phyloP scores from a whole-genome alignment of 2,797 vertebrate genomes.

The Setipinna tenuifilis region DNA sequence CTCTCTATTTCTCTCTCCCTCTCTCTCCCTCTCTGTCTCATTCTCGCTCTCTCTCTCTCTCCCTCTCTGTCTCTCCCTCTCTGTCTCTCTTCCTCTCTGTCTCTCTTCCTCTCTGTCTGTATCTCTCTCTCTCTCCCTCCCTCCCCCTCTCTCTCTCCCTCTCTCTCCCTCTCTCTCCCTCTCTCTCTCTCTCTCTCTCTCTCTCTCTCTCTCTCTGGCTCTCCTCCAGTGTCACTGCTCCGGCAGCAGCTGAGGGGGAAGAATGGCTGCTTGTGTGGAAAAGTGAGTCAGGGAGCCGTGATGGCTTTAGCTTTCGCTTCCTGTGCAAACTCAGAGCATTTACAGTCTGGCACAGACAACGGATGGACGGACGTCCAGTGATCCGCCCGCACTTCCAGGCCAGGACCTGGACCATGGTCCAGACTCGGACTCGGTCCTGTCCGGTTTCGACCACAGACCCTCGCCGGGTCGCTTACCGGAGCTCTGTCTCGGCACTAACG shows the following conservation, averaged over 20 bases:
- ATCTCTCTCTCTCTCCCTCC: too few species aligned
- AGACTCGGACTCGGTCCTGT: too few species aligned
- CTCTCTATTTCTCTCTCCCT: not conserved
- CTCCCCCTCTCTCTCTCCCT: not conserved
- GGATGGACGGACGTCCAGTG: too few species aligned
- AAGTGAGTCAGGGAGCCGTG: not conserved
- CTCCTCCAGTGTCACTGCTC: not conserved
- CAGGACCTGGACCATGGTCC: too few species aligned
- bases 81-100: not conserved
- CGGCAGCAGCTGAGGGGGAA: not conserved
- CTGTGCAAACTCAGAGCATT: not conserved
- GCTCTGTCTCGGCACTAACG: too few species aligned
- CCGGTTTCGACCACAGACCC: too few species aligned
- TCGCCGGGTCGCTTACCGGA: too few species aligned
- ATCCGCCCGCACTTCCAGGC: too few species aligned
- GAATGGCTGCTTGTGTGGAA: slow-evolving; percentile 10
- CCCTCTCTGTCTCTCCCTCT: not conserved
- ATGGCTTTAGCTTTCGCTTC: slow-evolving; percentile 18
- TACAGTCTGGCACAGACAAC: not conserved
- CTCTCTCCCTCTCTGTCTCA: not conserved
- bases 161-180: not conserved
- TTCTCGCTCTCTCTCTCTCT: not conserved
- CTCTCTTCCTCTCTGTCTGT: not conserved
- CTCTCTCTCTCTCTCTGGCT: not conserved
- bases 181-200: not conserved